Evolutionary conservation across 1,140 invertebrate genomes (phyloP).

Genomic region (Oscheius sp.): DNA sequence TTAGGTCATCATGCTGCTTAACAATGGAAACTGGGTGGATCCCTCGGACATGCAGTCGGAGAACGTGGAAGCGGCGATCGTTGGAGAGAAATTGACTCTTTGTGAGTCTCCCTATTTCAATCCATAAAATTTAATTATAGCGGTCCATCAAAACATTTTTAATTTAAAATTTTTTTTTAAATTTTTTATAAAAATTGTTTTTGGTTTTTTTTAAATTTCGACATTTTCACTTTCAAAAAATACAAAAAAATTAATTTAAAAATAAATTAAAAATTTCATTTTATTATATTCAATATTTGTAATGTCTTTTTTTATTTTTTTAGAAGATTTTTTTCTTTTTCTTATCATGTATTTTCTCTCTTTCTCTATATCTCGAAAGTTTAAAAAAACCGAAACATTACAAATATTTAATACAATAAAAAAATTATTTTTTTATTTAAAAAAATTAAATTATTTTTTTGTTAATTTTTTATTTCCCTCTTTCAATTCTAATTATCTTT

Average conservation of each 20-base stretch:
- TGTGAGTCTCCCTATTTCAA: conserved; percentile 7
- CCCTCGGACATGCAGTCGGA: conserved; percentile 50
- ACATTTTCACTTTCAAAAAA: too few relatives aligned
- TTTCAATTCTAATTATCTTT: conserved; percentile 15
- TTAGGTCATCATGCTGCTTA: conserved; percentile 86
- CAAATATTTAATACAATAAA: too few relatives aligned
- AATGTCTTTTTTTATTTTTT: neutral
- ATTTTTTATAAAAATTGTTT: too few relatives aligned
- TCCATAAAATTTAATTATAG: too few relatives aligned
- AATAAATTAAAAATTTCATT: neutral
- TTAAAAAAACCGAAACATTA: too few relatives aligned
- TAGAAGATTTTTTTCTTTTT: neutral
- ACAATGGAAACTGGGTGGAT: conserved; percentile 98
- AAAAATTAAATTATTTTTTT: neutral
- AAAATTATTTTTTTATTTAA: neutral
- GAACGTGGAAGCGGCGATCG: conserved; percentile 51
- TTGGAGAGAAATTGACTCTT: conserved; percentile 51
- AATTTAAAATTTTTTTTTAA: too few relatives aligned
- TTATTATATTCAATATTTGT: too few relatives aligned
- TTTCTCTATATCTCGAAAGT: too few relatives aligned
- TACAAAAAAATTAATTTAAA: too few relatives aligned
- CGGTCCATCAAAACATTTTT: too few relatives aligned
- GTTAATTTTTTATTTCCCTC: conserved; percentile 29
- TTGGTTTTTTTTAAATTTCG: too few relatives aligned
- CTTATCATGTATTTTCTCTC: too few relatives aligned